These are phyloP conservation scores for Halictus quadricinctus DNA, from an alignment of 2,888 invertebrate species.

Conservation along the genomic window DNA sequence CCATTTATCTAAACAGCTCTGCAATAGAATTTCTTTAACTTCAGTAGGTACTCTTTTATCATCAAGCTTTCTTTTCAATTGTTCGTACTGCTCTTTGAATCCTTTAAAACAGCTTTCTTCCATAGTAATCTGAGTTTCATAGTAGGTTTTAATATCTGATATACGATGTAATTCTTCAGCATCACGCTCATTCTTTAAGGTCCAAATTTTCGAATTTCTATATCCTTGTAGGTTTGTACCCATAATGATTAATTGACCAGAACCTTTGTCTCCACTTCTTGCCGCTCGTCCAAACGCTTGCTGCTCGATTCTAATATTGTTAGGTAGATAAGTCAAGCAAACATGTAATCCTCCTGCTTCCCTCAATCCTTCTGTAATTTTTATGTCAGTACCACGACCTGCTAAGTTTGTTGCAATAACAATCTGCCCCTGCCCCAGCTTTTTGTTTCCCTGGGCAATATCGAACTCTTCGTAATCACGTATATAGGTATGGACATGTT, in stretches of 20 bases:
- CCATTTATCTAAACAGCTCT: constrained; percentile 25
- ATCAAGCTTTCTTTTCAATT: not conserved
- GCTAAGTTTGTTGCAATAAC: constrained; percentile 80
- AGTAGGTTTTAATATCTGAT: not conserved
- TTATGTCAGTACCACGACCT: constrained; percentile 80
- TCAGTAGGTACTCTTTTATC: not conserved
- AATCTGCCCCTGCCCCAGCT: constrained; percentile 63
- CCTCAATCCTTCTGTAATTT: constrained; percentile 67
- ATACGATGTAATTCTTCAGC: constrained; percentile 17
- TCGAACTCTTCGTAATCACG: constrained; percentile 16
- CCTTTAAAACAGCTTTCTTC: constrained; percentile 14
- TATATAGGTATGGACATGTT: constrained; percentile 16
- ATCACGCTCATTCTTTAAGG: constrained; percentile 15
- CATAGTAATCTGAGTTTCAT: constrained; percentile 18
- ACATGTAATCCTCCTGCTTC: constrained; percentile 79
- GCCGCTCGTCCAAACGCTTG: constrained; percentile 81
- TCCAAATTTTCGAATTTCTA: constrained; percentile 12
- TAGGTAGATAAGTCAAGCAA: constrained; percentile 78
- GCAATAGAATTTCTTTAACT: constrained; percentile 20
- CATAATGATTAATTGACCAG: constrained; percentile 69
- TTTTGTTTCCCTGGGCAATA: constrained; percentile 56
- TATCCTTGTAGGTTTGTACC: not conserved
- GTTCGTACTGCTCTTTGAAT: constrained; percentile 27
- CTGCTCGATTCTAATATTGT: constrained; percentile 78
- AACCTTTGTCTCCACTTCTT: constrained; percentile 77